A percentile compares a stretch with the other conserved stretches of the same genome.
phyloP scores from a whole-genome alignment of 1,140 invertebrate species.

The Micrasema minimum region DNA sequence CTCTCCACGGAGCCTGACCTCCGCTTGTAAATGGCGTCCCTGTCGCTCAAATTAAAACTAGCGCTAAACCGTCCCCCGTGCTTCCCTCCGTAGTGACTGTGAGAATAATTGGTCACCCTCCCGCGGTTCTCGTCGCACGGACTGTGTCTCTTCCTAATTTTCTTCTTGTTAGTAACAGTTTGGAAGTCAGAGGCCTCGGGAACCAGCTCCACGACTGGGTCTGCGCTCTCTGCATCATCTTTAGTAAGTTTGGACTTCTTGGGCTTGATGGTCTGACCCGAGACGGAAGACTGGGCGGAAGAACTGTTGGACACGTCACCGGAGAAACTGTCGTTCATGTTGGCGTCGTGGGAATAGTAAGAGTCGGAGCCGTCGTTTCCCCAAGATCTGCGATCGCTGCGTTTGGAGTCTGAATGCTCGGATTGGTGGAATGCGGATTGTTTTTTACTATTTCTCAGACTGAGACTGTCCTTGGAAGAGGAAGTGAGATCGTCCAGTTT shows the following conservation, averaged over 20 bases:
- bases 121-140: constrained; percentile 57
- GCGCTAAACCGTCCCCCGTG: constrained; percentile 34
- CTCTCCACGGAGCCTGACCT: constrained; percentile 47
- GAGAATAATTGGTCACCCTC: constrained; percentile 43
- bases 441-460: constrained; percentile 59
- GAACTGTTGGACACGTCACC: constrained; percentile 37
- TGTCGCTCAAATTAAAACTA: constrained; percentile 40
- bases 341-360: constrained; percentile 58
- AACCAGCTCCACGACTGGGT: constrained; percentile 59
- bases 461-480: constrained; percentile 60
- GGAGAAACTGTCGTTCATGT: constrained; percentile 52
- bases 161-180: constrained; percentile 79
- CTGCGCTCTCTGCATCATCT: constrained; percentile 53
- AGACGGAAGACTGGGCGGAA: constrained; percentile 49
- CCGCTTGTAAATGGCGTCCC: constrained; percentile 47
- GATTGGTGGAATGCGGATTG: constrained; percentile 61
- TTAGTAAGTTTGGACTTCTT: constrained; percentile 52
- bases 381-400: constrained; percentile 68
- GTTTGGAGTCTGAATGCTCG: constrained; percentile 43
- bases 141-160: constrained; percentile 72
- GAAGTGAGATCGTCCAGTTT: constrained; percentile 75
- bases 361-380: constrained; percentile 68
- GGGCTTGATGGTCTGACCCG: constrained; percentile 58
- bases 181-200: constrained; percentile 72
- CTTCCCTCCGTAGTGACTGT: constrained; percentile 38